These are phyloP conservation scores for Lacanobia oleracea DNA, from an alignment of 2,888 invertebrate genomes.

Conservation along the genomic window DNA sequence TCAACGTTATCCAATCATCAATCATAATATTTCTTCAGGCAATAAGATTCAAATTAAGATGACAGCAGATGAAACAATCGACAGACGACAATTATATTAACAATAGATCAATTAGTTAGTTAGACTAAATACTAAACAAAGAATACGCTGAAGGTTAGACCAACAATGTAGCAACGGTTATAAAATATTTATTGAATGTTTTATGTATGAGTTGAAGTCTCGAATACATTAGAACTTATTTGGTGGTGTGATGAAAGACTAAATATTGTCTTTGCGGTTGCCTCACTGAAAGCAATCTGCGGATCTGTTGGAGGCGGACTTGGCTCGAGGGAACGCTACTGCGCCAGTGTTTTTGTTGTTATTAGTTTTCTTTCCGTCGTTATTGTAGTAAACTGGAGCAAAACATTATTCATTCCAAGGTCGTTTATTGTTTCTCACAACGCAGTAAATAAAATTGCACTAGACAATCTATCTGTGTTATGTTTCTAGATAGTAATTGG, in stretches of 20 bases:
- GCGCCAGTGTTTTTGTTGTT: constrained; percentile 64
- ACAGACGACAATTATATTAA: constrained; percentile 49
- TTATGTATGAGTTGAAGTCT: constrained; percentile 72
- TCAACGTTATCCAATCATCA: constrained; percentile 51
- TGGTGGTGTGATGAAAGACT: constrained; percentile 81
- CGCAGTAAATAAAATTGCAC: constrained; percentile 53
- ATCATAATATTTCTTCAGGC: constrained; percentile 35
- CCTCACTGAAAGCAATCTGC: constrained; percentile 73
- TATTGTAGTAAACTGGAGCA: constrained; percentile 55
- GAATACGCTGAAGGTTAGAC: constrained; percentile 75
- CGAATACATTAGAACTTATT: constrained; percentile 80
- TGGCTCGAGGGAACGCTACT: constrained; percentile 69
- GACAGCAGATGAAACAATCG: constrained; percentile 56
- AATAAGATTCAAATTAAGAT: constrained; percentile 37
- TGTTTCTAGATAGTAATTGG: constrained; percentile 38
- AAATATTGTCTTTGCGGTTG: constrained; percentile 80
- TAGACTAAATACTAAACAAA: constrained; percentile 80
- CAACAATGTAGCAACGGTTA: constrained; percentile 65
- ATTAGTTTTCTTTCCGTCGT: constrained; percentile 55
- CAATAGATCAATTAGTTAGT: constrained; percentile 84
- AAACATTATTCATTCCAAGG: constrained; percentile 63
- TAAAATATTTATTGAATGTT: constrained; percentile 67
- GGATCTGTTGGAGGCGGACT: constrained; percentile 68
- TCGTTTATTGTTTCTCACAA: constrained; percentile 61
- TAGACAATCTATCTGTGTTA: constrained; percentile 40